Evolutionary conservation across 2,797 vertebrate genomes (phyloP).

Genomic region (Melanotaenia trifasciata): DNA sequence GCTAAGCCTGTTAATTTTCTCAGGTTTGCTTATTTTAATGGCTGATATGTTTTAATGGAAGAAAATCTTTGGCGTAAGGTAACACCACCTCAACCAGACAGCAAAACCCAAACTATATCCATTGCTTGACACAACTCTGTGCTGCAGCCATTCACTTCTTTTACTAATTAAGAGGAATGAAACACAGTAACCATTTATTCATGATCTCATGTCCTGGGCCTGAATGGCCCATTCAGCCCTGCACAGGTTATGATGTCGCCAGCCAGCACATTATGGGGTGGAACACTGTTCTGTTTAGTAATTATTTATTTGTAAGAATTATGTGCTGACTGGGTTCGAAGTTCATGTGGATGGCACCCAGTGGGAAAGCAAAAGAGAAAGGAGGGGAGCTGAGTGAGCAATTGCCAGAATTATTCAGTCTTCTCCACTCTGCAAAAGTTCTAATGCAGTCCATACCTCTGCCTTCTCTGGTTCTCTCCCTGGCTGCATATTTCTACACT

Average conservation of each 20-base stretch:
- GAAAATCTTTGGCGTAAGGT: not conserved
- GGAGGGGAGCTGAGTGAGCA: constrained; percentile 23
- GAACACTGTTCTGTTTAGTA: constrained; percentile 32
- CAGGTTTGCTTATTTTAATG: not conserved
- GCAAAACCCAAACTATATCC: constrained; percentile 6
- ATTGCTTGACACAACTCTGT: constrained; percentile 7
- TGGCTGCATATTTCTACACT: constrained; percentile 26
- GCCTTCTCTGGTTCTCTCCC: constrained; percentile 21
- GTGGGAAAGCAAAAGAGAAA: constrained; percentile 50
- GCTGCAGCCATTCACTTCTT: constrained; percentile 1
- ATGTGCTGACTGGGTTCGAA: constrained; percentile 37
- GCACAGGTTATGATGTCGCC: constrained; percentile 22
- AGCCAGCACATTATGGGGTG: constrained; percentile 47
- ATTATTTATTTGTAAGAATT: constrained; percentile 60
- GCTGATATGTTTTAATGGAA: constrained; percentile 5
- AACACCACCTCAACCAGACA: constrained; percentile 1
- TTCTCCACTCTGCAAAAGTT: constrained; percentile 29
- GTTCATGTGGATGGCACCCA: constrained; percentile 67
- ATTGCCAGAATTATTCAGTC: constrained; percentile 57
- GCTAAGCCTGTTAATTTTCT: not conserved
- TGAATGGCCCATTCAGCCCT: constrained; percentile 50
- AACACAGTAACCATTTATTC: constrained; percentile 41
- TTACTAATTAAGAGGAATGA: constrained; percentile 44
- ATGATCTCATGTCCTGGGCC: constrained; percentile 44
- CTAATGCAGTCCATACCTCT: constrained; percentile 59